Evolutionary conservation across 2,888 invertebrate species (phyloP).

Genomic region (Leptarthrus brevirostris): DNA sequence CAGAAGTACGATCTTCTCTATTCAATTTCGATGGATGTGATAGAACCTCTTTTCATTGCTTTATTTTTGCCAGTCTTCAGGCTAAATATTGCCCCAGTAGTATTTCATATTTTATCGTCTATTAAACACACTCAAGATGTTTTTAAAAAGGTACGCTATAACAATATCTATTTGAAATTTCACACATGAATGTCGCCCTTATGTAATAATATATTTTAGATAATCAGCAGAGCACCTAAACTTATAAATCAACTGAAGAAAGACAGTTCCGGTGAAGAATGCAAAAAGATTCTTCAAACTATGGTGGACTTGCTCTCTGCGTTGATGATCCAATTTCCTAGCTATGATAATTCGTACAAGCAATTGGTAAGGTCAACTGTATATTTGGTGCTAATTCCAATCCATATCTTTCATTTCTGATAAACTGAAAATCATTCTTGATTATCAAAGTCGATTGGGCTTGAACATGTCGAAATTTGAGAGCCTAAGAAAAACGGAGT

Average conservation of each 20-base stretch:
- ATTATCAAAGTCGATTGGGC: too few species aligned
- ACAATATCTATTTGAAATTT: background rate
- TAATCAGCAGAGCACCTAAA: slow-evolving; percentile 68
- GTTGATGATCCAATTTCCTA: slow-evolving; percentile 69
- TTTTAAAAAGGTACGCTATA: slow-evolving; percentile 24
- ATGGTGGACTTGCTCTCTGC: slow-evolving; percentile 72
- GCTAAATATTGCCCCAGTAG: slow-evolving; percentile 29
- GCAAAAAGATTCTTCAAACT: slow-evolving; percentile 70
- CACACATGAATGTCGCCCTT: too few species aligned
- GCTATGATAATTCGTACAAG: slow-evolving; percentile 67
- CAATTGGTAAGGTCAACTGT: slow-evolving; percentile 67
- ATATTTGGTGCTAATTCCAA: too few species aligned
- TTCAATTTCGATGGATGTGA: slow-evolving; percentile 72
- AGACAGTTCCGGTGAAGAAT: slow-evolving; percentile 70
- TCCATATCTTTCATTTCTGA: too few species aligned
- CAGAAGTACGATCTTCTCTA: slow-evolving; percentile 70
- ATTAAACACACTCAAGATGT: slow-evolving; percentile 35
- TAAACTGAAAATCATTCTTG: too few species aligned
- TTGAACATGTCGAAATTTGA: too few species aligned
- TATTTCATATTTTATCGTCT: slow-evolving; percentile 36
- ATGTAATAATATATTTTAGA: slow-evolving; percentile 60
- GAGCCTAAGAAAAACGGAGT: too few species aligned
- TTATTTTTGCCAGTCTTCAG: slow-evolving; percentile 59
- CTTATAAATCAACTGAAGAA: slow-evolving; percentile 70
- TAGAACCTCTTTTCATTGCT: slow-evolving; percentile 72